Evolutionary conservation across 2,113 vertebrate species (phyloP).

Genomic region (Alligator sinensis): DNA sequence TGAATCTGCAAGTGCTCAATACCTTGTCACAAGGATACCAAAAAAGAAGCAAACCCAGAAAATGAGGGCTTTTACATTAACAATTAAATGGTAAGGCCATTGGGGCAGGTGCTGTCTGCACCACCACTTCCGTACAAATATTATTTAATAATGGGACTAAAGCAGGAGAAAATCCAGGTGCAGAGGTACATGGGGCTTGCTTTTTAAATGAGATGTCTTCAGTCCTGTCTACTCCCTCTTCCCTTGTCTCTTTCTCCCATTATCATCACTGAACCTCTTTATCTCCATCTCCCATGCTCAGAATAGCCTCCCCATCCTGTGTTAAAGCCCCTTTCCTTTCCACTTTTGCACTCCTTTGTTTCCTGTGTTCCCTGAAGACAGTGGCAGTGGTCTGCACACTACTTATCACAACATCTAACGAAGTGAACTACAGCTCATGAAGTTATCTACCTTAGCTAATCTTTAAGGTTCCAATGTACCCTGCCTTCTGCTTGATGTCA

Average conservation of each 20-base stretch:
- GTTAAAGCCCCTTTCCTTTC: neutral
- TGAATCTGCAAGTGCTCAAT: too few relatives aligned
- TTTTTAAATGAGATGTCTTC: neutral
- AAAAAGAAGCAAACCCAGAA: neutral
- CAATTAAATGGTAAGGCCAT: accelerated
- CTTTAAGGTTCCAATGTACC: too few relatives aligned
- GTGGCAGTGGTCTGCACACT: too few relatives aligned
- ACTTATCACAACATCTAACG: too few relatives aligned
- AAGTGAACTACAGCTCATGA: too few relatives aligned
- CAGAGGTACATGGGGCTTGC: neutral
- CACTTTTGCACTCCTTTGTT: neutral
- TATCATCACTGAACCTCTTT: neutral
- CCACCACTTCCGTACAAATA: neutral
- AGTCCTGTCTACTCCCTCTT: neutral
- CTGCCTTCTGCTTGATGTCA: too few relatives aligned
- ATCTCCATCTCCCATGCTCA: accelerated
- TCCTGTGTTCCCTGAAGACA: neutral
- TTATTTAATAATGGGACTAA: neutral
- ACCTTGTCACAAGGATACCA: too few relatives aligned
- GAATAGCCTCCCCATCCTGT: neutral
- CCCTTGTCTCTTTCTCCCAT: neutral
- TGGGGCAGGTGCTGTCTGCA: neutral
- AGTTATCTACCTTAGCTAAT: too few relatives aligned
- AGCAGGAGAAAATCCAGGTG: neutral
- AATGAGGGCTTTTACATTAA: neutral